phyloP scores from a whole-genome alignment of 2,888 invertebrate species.

The Dasysyrphus albostriatus region DNA sequence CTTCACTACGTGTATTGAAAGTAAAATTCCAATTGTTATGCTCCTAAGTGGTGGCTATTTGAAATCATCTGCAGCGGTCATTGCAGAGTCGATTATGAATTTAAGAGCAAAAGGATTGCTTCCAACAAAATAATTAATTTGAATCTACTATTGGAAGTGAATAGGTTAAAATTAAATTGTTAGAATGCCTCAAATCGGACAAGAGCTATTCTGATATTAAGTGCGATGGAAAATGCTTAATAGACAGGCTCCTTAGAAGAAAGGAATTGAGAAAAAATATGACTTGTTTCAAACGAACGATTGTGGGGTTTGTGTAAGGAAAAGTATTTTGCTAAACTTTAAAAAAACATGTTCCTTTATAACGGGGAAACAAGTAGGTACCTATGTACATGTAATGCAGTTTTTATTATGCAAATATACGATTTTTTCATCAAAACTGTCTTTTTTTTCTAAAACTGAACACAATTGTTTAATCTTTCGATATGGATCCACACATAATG shows the following conservation, averaged over 20 bases:
- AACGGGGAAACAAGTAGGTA: background rate
- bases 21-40: constrained; percentile 92
- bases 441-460: background rate
- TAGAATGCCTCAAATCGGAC: background rate
- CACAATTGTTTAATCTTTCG: too few species aligned
- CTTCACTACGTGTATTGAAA: constrained; percentile 88
- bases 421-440: background rate
- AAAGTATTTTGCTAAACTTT: background rate
- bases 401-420: constrained; percentile 7
- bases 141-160: background rate
- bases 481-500: too few species aligned
- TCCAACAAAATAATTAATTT: constrained; percentile 24
- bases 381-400: background rate
- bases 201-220: background rate
- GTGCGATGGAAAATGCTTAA: background rate
- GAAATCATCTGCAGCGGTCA: constrained; percentile 90
- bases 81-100: constrained; percentile 93
- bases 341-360: constrained; percentile 25
- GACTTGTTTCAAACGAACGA: background rate
- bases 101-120: constrained; percentile 87
- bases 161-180: background rate
- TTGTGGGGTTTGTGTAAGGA: background rate
- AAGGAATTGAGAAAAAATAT: constrained; percentile 1
- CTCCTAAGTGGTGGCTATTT: constrained; percentile 95
- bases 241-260: background rate